Conservation (phyloP, 2,888 invertebrate genomes). For the Slavum lentiscoides region DNA sequence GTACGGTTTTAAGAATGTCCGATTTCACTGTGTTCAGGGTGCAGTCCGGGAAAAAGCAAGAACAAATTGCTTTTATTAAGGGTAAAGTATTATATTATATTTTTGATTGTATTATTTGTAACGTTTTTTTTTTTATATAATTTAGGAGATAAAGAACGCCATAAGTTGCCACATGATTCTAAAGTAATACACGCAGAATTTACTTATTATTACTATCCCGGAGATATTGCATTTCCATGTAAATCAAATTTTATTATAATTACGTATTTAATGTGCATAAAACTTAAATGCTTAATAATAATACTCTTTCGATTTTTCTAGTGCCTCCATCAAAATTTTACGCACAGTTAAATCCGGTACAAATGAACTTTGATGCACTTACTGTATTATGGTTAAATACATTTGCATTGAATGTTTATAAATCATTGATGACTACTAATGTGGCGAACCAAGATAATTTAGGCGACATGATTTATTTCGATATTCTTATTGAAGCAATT, state of each 20-base stretch:
- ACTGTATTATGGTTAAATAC: conserved; percentile 94
- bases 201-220: conserved; percentile 94
- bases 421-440: conserved; percentile 68
- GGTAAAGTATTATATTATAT: conserved; percentile 61
- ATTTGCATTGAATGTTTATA: conserved; percentile 84
- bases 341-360: conserved; percentile 87
- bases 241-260: conserved; percentile 59
- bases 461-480: conserved; percentile 68
- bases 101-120: neutral
- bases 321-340: conserved; percentile 93
- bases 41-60: conserved; percentile 71
- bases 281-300: neutral
- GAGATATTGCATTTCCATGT: conserved; percentile 86
- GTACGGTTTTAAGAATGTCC: conserved; percentile 84
- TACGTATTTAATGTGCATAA: conserved; percentile 6
- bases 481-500: conserved; percentile 87
- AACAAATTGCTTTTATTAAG: conserved; percentile 75
- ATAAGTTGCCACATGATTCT: conserved; percentile 85
- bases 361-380: conserved; percentile 81
- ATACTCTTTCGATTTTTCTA: conserved; percentile 60
- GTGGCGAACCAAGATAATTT: conserved; percentile 59
- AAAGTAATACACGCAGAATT: conserved; percentile 94
- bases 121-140: conserved; percentile 50
- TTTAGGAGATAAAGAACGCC: conserved; percentile 74
- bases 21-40: conserved; percentile 89